These are phyloP conservation scores for Sesamia inferens DNA, from an alignment of 2,888 invertebrate species.

Conservation along the genomic window DNA sequence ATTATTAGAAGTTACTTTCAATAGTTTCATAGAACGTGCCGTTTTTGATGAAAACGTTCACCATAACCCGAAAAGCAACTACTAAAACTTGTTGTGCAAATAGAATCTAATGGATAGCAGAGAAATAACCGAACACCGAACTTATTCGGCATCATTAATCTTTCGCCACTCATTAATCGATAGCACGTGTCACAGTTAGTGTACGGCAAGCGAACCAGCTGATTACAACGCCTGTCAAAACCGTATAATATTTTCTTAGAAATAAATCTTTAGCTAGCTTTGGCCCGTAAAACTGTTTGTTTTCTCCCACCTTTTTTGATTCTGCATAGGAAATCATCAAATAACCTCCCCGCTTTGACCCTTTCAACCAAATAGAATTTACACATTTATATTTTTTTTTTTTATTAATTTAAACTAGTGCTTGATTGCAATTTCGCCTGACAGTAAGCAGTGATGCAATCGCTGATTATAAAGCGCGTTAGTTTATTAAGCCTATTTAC, in stretches of 20 bases:
- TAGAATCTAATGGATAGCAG: slow-evolving; percentile 62
- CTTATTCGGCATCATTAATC: slow-evolving; percentile 80
- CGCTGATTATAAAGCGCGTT: too few species aligned
- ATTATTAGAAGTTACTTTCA: neutral
- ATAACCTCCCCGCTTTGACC: too few species aligned
- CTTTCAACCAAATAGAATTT: neutral
- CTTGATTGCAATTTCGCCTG: too few species aligned
- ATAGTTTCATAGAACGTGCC: neutral
- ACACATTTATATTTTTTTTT: too few species aligned
- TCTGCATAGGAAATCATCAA: too few species aligned
- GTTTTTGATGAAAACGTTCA: slow-evolving; percentile 1
- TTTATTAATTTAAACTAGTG: too few species aligned
- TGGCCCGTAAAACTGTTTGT: neutral
- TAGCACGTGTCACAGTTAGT: slow-evolving; percentile 75
- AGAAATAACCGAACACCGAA: slow-evolving; percentile 71
- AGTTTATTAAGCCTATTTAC: too few species aligned
- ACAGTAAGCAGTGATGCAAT: too few species aligned
- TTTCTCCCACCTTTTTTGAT: neutral
- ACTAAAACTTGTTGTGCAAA: slow-evolving; percentile 67
- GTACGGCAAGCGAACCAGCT: slow-evolving; percentile 69
- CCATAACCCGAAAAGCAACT: neutral
- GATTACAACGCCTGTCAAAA: slow-evolving; percentile 70
- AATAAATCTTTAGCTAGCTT: slow-evolving; percentile 29
- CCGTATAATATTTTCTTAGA: slow-evolving; percentile 46
- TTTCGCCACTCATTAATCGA: slow-evolving; percentile 77